These are phyloP conservation scores for Holothuria leucospilota DNA, from an alignment of 53 echinoderm and acorn worm genomes.

Conservation along the genomic window DNA sequence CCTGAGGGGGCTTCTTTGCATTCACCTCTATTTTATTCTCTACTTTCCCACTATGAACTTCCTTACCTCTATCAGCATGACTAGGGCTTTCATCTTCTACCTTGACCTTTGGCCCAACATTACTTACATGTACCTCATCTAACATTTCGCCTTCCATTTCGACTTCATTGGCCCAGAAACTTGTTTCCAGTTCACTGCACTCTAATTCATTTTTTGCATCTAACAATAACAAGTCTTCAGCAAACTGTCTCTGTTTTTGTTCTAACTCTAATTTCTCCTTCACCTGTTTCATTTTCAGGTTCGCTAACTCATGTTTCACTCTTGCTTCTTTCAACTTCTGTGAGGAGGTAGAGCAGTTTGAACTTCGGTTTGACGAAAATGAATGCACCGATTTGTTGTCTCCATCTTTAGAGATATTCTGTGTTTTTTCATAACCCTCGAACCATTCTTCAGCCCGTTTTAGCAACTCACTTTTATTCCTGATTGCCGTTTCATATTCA, in stretches of 20 bases:
- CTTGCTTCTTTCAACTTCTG: slow-evolving; percentile 46
- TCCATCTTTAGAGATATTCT: background rate
- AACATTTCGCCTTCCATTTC: background rate
- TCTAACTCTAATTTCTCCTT: slow-evolving; percentile 37
- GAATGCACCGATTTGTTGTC: background rate
- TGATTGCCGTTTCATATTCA: background rate
- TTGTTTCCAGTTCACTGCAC: slow-evolving; percentile 35
- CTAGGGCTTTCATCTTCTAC: background rate
- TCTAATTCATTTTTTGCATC: slow-evolving; percentile 20
- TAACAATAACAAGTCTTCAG: slow-evolving; percentile 12
- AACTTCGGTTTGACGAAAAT: background rate
- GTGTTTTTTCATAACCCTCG: background rate
- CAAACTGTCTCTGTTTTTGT: slow-evolving; percentile 18
- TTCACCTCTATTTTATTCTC: no score
- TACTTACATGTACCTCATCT: background rate
- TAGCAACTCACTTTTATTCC: background rate
- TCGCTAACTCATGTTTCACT: slow-evolving; percentile 30
- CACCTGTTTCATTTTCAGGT: slow-evolving; percentile 47
- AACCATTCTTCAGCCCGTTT: background rate
- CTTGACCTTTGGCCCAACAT: background rate
- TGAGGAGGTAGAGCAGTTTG: background rate
- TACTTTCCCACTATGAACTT: background rate
- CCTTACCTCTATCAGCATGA: background rate
- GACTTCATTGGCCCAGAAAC: slow-evolving; percentile 43
- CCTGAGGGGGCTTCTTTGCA: background rate